Base-by-base conservation (phyloP, 2,113 vertebrate genomes). In the Tringa solitaria region DNA sequence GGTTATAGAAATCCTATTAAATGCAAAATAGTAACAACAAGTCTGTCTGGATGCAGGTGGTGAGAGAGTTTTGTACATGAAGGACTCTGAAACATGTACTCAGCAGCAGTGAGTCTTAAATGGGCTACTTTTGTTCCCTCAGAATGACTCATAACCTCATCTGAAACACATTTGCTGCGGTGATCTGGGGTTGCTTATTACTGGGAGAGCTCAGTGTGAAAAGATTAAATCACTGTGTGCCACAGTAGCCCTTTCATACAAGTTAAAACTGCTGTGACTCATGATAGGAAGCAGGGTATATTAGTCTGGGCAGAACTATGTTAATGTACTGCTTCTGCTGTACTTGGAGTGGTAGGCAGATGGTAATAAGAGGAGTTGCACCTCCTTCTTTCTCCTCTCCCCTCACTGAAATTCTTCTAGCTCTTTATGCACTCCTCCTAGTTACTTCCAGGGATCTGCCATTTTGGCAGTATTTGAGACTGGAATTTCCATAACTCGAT, bases 151-250 rank as follows among this genome's bases (percentile, higher is more conserved):
- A 90, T 35, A 84, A 51, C 74, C 67, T 91, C 78, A 91, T 72
- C 76, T 84, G 64, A 95, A 94, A 87, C 39, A 64, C 64, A 75
- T 95, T 95, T 94, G 24, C 82, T 4, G 10, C 60, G n/a, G 19
- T 64, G 73, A 91, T 89, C 51, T 82, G 37, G 57, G 16, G 26
- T 82, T 91, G 48, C 74, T 94, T 94, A 72, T 93, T 89, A 28
- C 69, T 68, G 56, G 43, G 76, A 93, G 60, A 84, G 84, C 56
- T 96, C 91, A 64, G 14, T 60, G 69, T 60, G 80, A 68, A 84
- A 78, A 91, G 76, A 89, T 75, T 89, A 75, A 95, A 89, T 87
- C 73, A 67, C 64, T 59, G 24, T 87, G 69, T 91, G 69, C 76
- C 24, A 14, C 0, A 0, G 56, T 64, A 89, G 60, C 8, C 51